These are phyloP conservation scores for Macropus fuliginosus DNA, from an alignment of 2,797 vertebrate species.

Conservation along the genomic window DNA sequence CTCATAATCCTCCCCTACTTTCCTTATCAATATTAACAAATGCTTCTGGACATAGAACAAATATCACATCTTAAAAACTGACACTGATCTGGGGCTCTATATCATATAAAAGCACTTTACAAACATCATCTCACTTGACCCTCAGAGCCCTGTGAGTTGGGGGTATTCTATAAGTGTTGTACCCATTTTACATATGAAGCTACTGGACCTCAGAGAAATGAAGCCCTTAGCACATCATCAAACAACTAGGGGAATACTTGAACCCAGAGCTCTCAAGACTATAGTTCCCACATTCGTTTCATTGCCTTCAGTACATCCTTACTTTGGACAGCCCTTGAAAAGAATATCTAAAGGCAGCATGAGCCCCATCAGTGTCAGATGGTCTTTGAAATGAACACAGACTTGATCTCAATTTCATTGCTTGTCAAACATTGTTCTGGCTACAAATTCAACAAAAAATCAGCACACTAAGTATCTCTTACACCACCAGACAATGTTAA, in stretches of 20 bases:
- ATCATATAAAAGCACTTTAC: neutral
- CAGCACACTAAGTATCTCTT: neutral
- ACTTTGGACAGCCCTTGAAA: slow-evolving; percentile 37
- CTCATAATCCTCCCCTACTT: neutral
- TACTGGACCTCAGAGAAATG: neutral
- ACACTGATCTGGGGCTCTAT: neutral
- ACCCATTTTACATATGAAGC: neutral
- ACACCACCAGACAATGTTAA: neutral
- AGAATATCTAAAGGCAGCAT: slow-evolving; percentile 21
- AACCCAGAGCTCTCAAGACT: neutral
- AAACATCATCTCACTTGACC: neutral
- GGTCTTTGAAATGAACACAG: slow-evolving; percentile 37
- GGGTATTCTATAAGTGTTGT: neutral
- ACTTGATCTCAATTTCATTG: slow-evolving; percentile 10
- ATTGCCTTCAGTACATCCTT: neutral
- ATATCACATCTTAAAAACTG: neutral
- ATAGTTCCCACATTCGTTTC: neutral
- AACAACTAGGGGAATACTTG: neutral
- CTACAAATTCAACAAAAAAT: slow-evolving; percentile 49
- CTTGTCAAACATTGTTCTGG: neutral
- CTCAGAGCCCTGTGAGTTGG: neutral
- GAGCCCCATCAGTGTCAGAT: neutral
- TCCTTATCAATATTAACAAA: neutral
- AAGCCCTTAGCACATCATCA: neutral
- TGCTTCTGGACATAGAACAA: neutral